Percentiles rank a stretch among this genome's conserved stretches.
phyloP scores from a whole-genome alignment of 2,888 invertebrate genomes.

The Ceraclea dissimilis region DNA sequence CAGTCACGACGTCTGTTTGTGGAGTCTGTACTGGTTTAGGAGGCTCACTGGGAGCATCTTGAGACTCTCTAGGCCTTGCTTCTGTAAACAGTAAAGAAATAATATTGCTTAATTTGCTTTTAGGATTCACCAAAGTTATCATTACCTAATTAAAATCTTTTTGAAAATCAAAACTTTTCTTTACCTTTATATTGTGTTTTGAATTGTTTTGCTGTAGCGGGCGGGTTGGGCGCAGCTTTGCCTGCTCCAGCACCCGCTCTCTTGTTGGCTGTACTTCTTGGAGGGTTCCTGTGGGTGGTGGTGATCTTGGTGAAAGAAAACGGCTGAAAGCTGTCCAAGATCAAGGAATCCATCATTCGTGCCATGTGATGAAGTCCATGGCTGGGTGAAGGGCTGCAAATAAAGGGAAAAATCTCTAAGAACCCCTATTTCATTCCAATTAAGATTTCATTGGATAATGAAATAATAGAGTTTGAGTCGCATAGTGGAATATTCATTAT shows the following conservation, averaged over 20 bases:
- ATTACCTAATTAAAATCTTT: too few species aligned
- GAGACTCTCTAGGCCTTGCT: constrained; percentile 35
- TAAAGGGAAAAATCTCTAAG: background rate
- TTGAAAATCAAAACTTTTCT: too few species aligned
- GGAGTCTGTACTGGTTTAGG: constrained; percentile 19
- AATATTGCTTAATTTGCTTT: too few species aligned
- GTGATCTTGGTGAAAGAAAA: constrained; percentile 59
- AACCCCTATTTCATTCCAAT: too few species aligned
- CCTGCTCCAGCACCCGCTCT: constrained; percentile 15
- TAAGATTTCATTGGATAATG: too few species aligned
- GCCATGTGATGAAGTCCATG: constrained; percentile 60
- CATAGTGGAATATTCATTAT: too few species aligned
- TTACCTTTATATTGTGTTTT: constrained; percentile 14
- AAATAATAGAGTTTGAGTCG: too few species aligned
- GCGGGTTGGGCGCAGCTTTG: background rate
- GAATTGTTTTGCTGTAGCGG: constrained; percentile 7
- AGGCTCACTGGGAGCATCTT: constrained; percentile 12
- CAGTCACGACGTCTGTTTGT: constrained; percentile 42
- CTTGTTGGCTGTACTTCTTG: constrained; percentile 26
- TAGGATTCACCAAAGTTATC: background rate
- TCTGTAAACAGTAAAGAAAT: too few species aligned
- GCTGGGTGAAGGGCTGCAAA: constrained; percentile 47
- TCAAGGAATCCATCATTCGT: constrained; percentile 66
- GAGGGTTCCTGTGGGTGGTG: constrained; percentile 41
- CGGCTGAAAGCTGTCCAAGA: constrained; percentile 58